Evolutionary conservation across 2,888 invertebrate species (phyloP), one percentile per base, ranked within the genome.

Genomic region (Clistopyga incitator): DNA sequence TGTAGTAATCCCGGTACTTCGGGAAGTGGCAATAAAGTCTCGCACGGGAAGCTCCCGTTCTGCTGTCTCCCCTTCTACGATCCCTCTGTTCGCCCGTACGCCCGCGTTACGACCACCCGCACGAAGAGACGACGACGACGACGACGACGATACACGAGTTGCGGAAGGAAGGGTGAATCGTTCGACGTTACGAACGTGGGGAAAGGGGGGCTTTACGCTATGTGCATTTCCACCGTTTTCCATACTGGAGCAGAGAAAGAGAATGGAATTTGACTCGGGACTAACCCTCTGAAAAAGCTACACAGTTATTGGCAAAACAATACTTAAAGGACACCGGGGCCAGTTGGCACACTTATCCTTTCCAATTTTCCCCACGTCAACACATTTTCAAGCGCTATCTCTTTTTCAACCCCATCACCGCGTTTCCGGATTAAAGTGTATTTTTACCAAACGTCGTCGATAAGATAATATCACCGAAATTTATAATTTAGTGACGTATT

Each of bases 1-100:
- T 84, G 81, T 81, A 81, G 82, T 79, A 81, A 84, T 85, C 84
- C 78, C 78, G 84, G 84, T 84, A 84, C 84, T 84, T 79, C 80
- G 85, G 84, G 84, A 84, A 84, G 84, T 80, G 84, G 86, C 82
- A 86, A 84, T 85, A 86, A 85, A 85, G 80, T 80, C 79, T 68
- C 67, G 78, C 70, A 76, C 75, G 81, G 71, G 71, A 75, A 78
- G 78, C 78, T 67, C 65, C 68, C 80, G 70, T 80, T 76, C 76
- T 77, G 67, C 64, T 65, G 59, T 72, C 77, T 45, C 29, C 61
- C 79, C 59, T 71, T 64, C 67, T 20, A 11, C 82, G 71, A 71
- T 75, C 77, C 54, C 68, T 54, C 61, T 76, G 74, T 80, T 74
- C 61, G 54, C 68, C 29, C 23, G 54, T 72, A 79, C 67, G 76